phyloP scores from a whole-genome alignment of 2,888 invertebrate genomes.

The Notocelia uddmanniana region DNA sequence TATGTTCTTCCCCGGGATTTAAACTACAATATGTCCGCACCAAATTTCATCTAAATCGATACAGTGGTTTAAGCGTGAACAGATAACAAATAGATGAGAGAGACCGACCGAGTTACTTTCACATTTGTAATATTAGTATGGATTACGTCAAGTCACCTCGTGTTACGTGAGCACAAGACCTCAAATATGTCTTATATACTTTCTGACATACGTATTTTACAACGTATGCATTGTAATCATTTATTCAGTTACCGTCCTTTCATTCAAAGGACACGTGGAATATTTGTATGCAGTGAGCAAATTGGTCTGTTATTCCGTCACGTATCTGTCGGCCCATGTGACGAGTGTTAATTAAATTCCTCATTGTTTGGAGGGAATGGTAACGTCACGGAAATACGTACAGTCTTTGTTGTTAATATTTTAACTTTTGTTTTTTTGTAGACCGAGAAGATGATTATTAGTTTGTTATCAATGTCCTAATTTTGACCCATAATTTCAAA shows the following conservation, averaged over 20 bases:
- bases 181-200: neutral
- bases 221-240: conserved; percentile 3
- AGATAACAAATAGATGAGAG: no score
- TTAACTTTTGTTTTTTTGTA: neutral
- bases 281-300: conserved; percentile 40
- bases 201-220: neutral
- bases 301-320: conserved; percentile 40
- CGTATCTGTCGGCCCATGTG: conserved; percentile 33
- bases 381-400: conserved; percentile 18
- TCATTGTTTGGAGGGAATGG: conserved; percentile 33
- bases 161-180: neutral
- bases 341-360: conserved; percentile 38
- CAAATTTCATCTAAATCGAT: no score
- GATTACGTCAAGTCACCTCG: no score
- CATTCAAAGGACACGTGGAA: conserved; percentile 18
- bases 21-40: no score
- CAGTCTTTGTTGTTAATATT: neutral
- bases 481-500: no score
- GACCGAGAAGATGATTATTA: neutral
- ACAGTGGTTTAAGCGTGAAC: no score
- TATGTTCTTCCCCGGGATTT: no score
- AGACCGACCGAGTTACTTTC: no score
- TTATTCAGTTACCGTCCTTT: conserved; percentile 1
- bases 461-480: neutral
- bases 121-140: no score